phyloP scores from a whole-genome alignment of 2,797 vertebrate genomes.

The Glossophaga mutica region DNA sequence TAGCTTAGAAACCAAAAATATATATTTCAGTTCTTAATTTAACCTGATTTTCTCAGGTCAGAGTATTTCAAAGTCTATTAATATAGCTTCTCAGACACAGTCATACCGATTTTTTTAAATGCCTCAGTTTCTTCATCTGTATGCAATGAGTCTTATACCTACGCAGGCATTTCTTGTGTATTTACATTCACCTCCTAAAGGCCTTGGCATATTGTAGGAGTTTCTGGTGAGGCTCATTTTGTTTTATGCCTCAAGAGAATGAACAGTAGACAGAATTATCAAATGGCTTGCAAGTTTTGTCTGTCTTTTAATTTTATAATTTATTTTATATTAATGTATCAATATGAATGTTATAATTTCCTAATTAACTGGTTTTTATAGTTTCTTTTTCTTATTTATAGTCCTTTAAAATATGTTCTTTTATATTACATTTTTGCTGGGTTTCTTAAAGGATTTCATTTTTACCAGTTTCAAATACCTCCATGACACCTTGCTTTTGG shows the following conservation, averaged over 20 bases:
- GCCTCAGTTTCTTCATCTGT: not conserved
- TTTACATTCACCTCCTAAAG: not conserved
- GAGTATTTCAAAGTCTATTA: constrained; percentile 5
- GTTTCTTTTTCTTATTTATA: not conserved
- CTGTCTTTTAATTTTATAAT: not conserved
- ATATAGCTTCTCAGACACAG: not conserved
- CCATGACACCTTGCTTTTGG: not conserved
- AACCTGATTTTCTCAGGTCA: not conserved
- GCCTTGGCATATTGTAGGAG: not conserved
- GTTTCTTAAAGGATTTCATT: not conserved
- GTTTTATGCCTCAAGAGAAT: not conserved
- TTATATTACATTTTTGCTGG: not conserved
- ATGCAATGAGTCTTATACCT: not conserved
- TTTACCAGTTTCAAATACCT: not conserved
- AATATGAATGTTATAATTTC: not conserved
- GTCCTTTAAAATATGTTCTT: not conserved
- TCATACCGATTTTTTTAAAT: not conserved
- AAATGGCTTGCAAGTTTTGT: not conserved
- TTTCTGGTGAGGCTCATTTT: not conserved
- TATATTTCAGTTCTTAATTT: not conserved
- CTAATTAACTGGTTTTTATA: not conserved
- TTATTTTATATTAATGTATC: not conserved
- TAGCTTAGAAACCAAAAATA: not conserved
- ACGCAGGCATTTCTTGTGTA: not conserved
- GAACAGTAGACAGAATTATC: not conserved